A percentile compares a stretch with the other conserved stretches of the same genome.
Evolutionary conservation across 2,888 invertebrate genomes (phyloP).

Genomic region (Thereva unica): DNA sequence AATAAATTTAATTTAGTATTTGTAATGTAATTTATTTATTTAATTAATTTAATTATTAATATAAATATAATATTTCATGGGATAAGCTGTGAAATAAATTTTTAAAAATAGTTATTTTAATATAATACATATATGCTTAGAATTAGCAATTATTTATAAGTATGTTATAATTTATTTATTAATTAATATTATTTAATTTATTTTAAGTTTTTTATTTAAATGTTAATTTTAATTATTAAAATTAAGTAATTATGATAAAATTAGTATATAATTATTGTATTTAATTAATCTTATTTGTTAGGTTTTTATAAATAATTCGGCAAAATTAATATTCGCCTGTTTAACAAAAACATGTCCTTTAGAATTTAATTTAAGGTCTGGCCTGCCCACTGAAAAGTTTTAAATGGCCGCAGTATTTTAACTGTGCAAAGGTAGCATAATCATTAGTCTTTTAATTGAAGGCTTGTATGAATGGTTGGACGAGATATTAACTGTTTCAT

Average conservation of each 20-base stretch:
- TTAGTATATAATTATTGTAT: slow-evolving; percentile 60
- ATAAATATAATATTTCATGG: slow-evolving; percentile 61
- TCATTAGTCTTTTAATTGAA: slow-evolving; percentile 78
- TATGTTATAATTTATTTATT: slow-evolving; percentile 60
- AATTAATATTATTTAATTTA: slow-evolving; percentile 58
- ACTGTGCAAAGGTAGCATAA: slow-evolving; percentile 83
- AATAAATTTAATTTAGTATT: slow-evolving; percentile 62
- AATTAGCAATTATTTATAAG: slow-evolving; percentile 63
- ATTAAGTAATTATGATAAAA: slow-evolving; percentile 64
- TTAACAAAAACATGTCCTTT: slow-evolving; percentile 79
- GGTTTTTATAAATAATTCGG: slow-evolving; percentile 66
- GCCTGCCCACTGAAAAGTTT: slow-evolving; percentile 72
- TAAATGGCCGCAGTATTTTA: slow-evolving; percentile 79
- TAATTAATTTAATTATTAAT: slow-evolving; percentile 49
- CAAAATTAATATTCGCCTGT: slow-evolving; percentile 70
- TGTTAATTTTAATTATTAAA: slow-evolving; percentile 56
- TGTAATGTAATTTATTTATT: slow-evolving; percentile 48
- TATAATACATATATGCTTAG: slow-evolving; percentile 63
- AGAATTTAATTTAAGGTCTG: slow-evolving; percentile 66
- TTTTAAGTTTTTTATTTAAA: slow-evolving; percentile 58
- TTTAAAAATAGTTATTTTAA: slow-evolving; percentile 57
- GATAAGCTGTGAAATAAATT: slow-evolving; percentile 66
- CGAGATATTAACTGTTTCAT: slow-evolving; percentile 67
- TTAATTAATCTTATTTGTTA: slow-evolving; percentile 49
- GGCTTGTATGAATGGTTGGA: slow-evolving; percentile 77